Base-by-base conservation (phyloP, 1,140 invertebrate genomes). In the Dufourea novaeangliae region DNA sequence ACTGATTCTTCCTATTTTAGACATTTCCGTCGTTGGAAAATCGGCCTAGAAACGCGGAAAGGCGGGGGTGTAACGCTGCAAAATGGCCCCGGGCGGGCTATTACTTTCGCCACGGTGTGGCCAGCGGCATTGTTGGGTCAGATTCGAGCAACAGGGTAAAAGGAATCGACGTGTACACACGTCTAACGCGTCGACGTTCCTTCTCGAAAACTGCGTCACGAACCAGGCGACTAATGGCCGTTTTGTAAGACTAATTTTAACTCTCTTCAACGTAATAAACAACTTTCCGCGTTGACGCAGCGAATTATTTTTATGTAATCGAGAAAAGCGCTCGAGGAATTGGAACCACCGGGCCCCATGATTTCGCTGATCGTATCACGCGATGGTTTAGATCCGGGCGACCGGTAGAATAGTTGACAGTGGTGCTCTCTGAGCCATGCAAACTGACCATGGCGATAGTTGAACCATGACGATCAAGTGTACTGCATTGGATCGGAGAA, bases 361-460 rank as follows among this genome's bases (percentile, higher is more conserved):
- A 32, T 61, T 71, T 59, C 6, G 37, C n/a, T 32, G 17, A 44
- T 44, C 7, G 37, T 39, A 44, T 10, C 22, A 2, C 34, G 20
- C 6, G 27, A 0, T 5, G 41, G 20, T 41, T 39, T 37, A 6
- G n/a, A 61, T 59, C 32, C 37, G 37, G 56, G 39, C 32, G 29
- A 57, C 17, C 17, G 11, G 25, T 27, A 32, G 50, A 1, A 20
- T 46, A 12, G 37, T 83, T 79, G 83, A 71, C 83, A 75, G 70
- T 63, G 74, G 69, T 70, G 73, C 4, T 69, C 22, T 1, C 25
- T 37, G 50, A 27, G 67, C 66, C 67, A 25, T 79, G 46, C 7
- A 67, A 63, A 56, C 71, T 71, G 66, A 80, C 80, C 79, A 81
- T 84, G 79, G 77, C 56, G 63, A 67, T 75, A 59, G 61, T 64